Evolutionary conservation across 92 coral and sea anemone species (phyloP).

Genomic region (Parazoanthus swiftii): DNA sequence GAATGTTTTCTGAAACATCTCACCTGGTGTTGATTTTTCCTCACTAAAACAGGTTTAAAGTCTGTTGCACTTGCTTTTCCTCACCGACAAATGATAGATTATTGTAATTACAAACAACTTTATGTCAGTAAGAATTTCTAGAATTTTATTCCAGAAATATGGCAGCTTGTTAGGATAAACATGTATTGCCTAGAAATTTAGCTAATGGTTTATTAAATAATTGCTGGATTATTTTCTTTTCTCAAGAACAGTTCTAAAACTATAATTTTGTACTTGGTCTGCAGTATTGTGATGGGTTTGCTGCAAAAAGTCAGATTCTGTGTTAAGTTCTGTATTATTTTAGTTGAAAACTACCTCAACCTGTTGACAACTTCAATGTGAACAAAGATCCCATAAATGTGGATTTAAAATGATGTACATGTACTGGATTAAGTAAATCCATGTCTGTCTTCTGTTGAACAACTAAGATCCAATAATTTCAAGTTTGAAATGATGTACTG

Average conservation of each 20-base stretch:
- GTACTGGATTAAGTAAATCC: not conserved
- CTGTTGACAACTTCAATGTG: conserved; percentile 3
- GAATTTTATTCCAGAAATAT: not conserved
- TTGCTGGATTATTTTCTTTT: too few relatives aligned
- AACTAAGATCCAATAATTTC: not conserved
- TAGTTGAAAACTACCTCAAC: not conserved
- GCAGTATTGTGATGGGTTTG: not conserved
- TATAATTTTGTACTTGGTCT: too few relatives aligned
- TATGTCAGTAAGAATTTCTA: not conserved
- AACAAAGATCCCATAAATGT: not conserved
- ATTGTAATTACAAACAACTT: not conserved
- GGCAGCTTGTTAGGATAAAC: not conserved
- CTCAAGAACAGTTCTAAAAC: not conserved
- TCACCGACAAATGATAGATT: not conserved
- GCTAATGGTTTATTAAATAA: too few relatives aligned
- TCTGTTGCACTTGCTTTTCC: not conserved
- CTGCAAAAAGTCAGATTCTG: not conserved
- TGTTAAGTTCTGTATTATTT: not conserved
- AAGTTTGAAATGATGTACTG: not conserved
- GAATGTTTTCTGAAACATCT: too few relatives aligned
- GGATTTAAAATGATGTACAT: not conserved
- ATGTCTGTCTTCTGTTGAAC: not conserved
- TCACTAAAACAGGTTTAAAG: not conserved
- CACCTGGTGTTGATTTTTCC: too few relatives aligned
- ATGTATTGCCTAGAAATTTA: not conserved